Evolutionary conservation across 2,888 invertebrate species (phyloP).

Genomic region (Oligia fasciuncula): DNA sequence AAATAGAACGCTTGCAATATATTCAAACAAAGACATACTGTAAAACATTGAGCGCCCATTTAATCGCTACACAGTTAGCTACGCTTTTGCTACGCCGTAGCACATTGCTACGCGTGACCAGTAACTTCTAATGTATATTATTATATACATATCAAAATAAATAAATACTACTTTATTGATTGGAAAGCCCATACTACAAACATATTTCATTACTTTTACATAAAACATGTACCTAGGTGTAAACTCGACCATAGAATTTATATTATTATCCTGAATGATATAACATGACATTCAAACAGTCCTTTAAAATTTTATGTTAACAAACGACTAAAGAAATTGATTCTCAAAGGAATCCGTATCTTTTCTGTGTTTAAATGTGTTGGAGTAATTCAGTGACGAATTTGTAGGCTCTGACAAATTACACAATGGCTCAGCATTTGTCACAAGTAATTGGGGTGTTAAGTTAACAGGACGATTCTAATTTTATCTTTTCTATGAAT

Average conservation of each 20-base stretch:
- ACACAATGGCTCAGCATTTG: conserved; percentile 24
- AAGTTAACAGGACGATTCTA: conserved; percentile 19
- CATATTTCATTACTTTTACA: background rate
- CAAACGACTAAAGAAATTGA: background rate
- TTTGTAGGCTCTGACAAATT: conserved; percentile 12
- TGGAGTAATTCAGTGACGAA: conserved; percentile 7
- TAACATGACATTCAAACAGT: conserved; percentile 12
- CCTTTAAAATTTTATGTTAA: background rate
- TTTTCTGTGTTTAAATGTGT: conserved; percentile 30
- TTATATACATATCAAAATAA: background rate
- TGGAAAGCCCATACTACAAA: background rate
- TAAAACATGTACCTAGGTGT: background rate
- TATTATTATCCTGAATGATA: background rate
- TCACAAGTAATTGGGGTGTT: conserved; percentile 33
- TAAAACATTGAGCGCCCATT: background rate
- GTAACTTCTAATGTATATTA: background rate
- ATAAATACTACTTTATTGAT: background rate
- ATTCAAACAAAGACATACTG: background rate
- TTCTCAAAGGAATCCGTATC: conserved; percentile 26
- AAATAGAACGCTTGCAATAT: background rate
- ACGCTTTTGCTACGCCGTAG: conserved; percentile 40
- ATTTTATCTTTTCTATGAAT: conserved; percentile 28
- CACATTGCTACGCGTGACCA: conserved; percentile 1
- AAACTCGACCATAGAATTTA: background rate
- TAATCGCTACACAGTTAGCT: conserved; percentile 1